Percentiles rank a stretch among this genome's conserved stretches.
Evolutionary conservation across 2,888 invertebrate species (phyloP).

Genomic region (Nephrocerus scutellatus): DNA sequence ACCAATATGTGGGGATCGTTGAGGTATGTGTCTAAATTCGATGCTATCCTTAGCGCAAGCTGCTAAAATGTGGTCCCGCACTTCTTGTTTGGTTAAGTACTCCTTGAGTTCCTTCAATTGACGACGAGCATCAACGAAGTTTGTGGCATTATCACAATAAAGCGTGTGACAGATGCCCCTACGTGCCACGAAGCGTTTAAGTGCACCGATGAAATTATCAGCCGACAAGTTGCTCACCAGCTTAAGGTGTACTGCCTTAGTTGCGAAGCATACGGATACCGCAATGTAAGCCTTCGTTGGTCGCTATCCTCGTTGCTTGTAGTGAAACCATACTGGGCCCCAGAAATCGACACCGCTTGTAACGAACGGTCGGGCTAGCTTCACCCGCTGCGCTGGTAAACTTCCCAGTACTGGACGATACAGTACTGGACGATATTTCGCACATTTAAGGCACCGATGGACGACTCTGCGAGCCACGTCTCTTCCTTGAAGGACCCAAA

Average conservation of each 20-base stretch:
- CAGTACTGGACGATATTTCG: conserved; percentile 16
- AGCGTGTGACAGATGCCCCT: too few relatives aligned
- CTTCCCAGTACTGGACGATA: conserved; percentile 17
- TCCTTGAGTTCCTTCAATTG: too few relatives aligned
- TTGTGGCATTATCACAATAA: too few relatives aligned
- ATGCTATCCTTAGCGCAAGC: too few relatives aligned
- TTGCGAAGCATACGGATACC: conserved; percentile 13
- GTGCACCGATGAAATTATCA: conserved; percentile 18
- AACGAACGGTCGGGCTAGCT: conserved; percentile 10
- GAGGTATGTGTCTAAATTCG: too few relatives aligned
- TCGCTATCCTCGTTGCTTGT: not conserved
- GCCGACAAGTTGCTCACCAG: conserved; percentile 18
- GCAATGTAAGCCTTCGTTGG: conserved; percentile 14
- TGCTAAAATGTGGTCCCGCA: too few relatives aligned
- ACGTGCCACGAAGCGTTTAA: too few relatives aligned
- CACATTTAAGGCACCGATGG: conserved; percentile 13
- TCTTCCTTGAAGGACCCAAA: conserved; percentile 18
- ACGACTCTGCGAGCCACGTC: conserved; percentile 11
- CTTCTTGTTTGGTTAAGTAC: too few relatives aligned
- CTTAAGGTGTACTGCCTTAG: conserved; percentile 19
- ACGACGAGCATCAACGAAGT: too few relatives aligned
- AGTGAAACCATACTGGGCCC: conserved; percentile 8
- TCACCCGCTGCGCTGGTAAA: conserved; percentile 16
- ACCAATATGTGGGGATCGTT: too few relatives aligned
- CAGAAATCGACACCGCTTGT: conserved; percentile 15